Evolutionary conservation across 2,113 vertebrate genomes (phyloP).

Genomic region (Uropsilus gracilis): DNA sequence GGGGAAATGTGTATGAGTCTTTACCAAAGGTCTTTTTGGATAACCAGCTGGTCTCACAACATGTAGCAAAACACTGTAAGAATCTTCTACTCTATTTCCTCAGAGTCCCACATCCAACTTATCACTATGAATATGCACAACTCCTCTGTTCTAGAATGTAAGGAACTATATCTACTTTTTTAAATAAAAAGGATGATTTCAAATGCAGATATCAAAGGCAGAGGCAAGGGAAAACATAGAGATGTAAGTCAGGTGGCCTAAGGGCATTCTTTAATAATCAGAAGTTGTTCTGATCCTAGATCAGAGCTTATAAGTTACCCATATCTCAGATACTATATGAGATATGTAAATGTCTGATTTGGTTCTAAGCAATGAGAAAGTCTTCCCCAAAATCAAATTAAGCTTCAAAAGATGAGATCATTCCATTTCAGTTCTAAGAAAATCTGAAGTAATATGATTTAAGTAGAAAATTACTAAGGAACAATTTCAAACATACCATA

Average conservation of each 20-base stretch:
- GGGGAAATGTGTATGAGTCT: neutral
- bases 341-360: neutral
- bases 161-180: neutral
- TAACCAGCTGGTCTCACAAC: neutral
- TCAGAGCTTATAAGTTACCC: neutral
- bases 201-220: neutral
- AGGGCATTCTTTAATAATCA: neutral
- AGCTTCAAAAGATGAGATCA: neutral
- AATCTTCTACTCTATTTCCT: neutral
- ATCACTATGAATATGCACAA: neutral
- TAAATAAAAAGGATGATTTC: neutral
- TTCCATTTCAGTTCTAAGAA: neutral
- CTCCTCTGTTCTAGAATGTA: neutral
- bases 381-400: slow-evolving; percentile 31
- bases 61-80: neutral
- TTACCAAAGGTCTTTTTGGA: neutral
- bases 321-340: neutral
- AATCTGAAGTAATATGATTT: neutral
- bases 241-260: neutral
- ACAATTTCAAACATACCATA: neutral
- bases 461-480: neutral
- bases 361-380: neutral
- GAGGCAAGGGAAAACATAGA: neutral
- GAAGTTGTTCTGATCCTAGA: neutral
- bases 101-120: neutral